phyloP scores from a whole-genome alignment of 2,888 invertebrate genomes.

The Plagodis dolabraria region DNA sequence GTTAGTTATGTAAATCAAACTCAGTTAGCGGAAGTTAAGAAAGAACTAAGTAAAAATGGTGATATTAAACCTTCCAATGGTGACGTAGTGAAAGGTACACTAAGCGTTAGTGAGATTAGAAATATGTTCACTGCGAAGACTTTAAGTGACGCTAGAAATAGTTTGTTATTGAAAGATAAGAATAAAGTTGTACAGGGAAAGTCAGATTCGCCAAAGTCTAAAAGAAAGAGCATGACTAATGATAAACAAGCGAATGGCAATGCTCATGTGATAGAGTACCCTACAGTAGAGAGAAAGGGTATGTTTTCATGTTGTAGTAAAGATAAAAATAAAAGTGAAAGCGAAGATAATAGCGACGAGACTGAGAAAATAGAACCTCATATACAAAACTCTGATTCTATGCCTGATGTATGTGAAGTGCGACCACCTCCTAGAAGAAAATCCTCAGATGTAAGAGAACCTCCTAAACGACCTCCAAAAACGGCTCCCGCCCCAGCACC shows the following conservation, averaged over 20 bases:
- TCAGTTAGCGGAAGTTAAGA: constrained; percentile 65
- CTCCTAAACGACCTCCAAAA: constrained; percentile 89
- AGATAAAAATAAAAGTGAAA: constrained; percentile 82
- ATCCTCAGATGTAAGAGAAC: constrained; percentile 81
- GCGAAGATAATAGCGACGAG: constrained; percentile 78
- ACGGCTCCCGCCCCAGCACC: constrained; percentile 78
- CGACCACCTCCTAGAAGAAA: constrained; percentile 87
- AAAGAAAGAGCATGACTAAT: constrained; percentile 68
- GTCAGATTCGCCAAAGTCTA: constrained; percentile 76
- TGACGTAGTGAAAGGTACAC: constrained; percentile 83
- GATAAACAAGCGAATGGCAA: constrained; percentile 75
- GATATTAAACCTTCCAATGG: constrained; percentile 69
- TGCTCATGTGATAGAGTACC: constrained; percentile 88
- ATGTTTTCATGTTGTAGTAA: constrained; percentile 90
- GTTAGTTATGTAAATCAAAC: constrained; percentile 71
- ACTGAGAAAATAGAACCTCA: constrained; percentile 64
- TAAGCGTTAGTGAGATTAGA: constrained; percentile 82
- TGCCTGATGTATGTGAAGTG: constrained; percentile 80
- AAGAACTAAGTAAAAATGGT: constrained; percentile 47
- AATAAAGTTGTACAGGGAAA: constrained; percentile 64
- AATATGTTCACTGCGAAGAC: constrained; percentile 80
- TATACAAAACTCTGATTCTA: constrained; percentile 71
- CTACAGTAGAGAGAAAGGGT: constrained; percentile 89
- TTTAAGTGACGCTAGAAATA: constrained; percentile 81
- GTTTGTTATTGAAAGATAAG: constrained; percentile 78